Conservation (phyloP, 2,113 vertebrate species). For the sheep (Ovis aries) region DNA sequence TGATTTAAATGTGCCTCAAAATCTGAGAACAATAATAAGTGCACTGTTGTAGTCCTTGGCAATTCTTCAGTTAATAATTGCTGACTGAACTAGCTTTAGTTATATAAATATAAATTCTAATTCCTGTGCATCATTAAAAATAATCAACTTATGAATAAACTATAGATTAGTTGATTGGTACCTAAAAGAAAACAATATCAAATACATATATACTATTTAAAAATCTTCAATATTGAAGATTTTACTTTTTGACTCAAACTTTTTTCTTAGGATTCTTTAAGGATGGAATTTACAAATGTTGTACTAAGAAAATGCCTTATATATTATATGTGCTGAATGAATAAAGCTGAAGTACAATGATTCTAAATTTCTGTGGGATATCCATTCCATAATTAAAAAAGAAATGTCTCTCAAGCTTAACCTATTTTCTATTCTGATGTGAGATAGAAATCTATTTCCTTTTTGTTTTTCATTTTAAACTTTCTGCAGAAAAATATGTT, state of each 20-base stretch:
- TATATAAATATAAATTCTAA: neutral
- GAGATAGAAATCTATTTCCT: neutral
- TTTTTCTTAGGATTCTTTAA: neutral
- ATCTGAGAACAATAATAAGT: neutral
- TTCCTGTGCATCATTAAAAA: neutral
- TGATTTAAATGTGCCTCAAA: neutral
- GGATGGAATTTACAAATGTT: neutral
- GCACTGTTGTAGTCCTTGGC: neutral
- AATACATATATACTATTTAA: neutral
- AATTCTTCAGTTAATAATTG: neutral
- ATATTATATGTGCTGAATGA: neutral
- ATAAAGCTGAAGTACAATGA: neutral
- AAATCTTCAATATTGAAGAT: neutral
- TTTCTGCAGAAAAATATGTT: neutral
- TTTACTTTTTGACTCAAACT: neutral
- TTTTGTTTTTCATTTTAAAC: neutral
- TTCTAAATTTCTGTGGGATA: neutral
- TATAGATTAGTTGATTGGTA: neutral
- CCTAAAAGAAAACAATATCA: neutral
- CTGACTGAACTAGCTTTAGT: neutral
- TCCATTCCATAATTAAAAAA: neutral
- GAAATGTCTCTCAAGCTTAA: neutral
- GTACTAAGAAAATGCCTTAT: neutral
- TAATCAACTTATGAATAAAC: neutral
- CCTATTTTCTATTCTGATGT: neutral